phyloP scores from a whole-genome alignment of 2,888 invertebrate genomes.

The Plagodis dolabraria region DNA sequence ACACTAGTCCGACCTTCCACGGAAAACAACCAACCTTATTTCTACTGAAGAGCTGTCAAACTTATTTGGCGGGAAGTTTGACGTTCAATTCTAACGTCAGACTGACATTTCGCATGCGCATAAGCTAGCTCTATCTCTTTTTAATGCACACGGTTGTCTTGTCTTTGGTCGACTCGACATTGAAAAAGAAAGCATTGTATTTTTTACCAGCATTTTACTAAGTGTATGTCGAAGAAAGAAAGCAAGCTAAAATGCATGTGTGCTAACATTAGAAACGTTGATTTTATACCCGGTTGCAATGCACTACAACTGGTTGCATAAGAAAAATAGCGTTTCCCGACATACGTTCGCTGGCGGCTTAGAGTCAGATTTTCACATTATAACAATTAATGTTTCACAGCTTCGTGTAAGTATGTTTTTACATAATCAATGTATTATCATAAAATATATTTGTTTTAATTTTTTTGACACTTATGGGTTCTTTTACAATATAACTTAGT shows the following conservation, averaged over 20 bases:
- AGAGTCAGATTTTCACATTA: slow-evolving; percentile 31
- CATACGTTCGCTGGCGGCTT: slow-evolving; percentile 51
- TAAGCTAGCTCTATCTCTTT: slow-evolving; percentile 56
- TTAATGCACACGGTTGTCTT: slow-evolving; percentile 38
- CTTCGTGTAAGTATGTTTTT: too few species aligned
- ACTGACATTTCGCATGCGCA: slow-evolving; percentile 47
- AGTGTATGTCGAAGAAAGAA: slow-evolving; percentile 84
- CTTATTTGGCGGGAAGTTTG: slow-evolving; percentile 62
- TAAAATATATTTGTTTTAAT: too few species aligned
- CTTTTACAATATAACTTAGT: too few species aligned
- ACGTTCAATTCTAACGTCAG: slow-evolving; percentile 57
- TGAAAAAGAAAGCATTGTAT: slow-evolving; percentile 83
- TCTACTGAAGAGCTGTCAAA: slow-evolving; percentile 57
- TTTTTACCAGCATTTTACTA: slow-evolving; percentile 74
- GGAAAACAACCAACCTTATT: slow-evolving; percentile 61
- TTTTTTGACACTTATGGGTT: too few species aligned
- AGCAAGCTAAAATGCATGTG: slow-evolving; percentile 80
- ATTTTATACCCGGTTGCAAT: slow-evolving; percentile 72
- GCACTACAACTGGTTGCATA: slow-evolving; percentile 77
- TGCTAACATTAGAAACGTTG: slow-evolving; percentile 80
- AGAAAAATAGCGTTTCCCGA: slow-evolving; percentile 79
- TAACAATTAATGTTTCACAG: slow-evolving; percentile 14
- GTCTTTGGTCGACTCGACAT: slow-evolving; percentile 72
- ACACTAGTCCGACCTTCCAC: slow-evolving; percentile 51
- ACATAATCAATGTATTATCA: too few species aligned